Base-by-base conservation (phyloP, 2,888 invertebrate species). In the Congeria kusceri region DNA sequence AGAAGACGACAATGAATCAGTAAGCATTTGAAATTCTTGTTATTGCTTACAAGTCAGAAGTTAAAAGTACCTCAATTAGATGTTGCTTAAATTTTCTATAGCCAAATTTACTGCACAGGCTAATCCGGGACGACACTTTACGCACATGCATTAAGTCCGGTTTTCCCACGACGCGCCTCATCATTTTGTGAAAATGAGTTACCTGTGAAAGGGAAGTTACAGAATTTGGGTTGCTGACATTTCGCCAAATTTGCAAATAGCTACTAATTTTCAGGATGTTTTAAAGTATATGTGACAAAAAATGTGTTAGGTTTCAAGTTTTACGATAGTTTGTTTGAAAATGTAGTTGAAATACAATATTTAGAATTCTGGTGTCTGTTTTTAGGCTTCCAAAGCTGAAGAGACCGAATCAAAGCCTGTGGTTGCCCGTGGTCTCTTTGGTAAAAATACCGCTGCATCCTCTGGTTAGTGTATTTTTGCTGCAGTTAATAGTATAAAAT, bases 381-480 rank as follows among this genome's bases (percentile, higher is more conserved):
- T 20, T 2, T 25, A 53, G 53, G 53, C 53, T 53, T 53, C 53
- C 20, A 25, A 53, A 9, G 25, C 9, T 20, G 53, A 53, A 23
- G 53, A 18, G 11, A 11, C 1, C 1, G 53, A 53, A 25, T 20
- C 53, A 53, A 53, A 25, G 53, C 53, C 53, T 15, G 18, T 20
- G 28, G 32, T 64, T 23, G 27, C 58, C 11, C 63, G 23, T 23
- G 59, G 65, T n/a, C 44, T 69, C n/a, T 69, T 69, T 58, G 69
- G 69, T 1, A 64, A 75, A 64, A 53, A 39, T 39, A 39, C 39
- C 15, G 39, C 53, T 53, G 53, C 23, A 15, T n/a, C 53, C 5
- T 2, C 25, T 23, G 53, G 53, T 53, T 23, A 53, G 20, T 23
- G 25, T 53, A 3, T 9, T 53, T 4, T 20, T 23, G n/a, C 9